Conservation (phyloP, 2,113 vertebrate genomes). For the Quiscalus mexicanus region DNA sequence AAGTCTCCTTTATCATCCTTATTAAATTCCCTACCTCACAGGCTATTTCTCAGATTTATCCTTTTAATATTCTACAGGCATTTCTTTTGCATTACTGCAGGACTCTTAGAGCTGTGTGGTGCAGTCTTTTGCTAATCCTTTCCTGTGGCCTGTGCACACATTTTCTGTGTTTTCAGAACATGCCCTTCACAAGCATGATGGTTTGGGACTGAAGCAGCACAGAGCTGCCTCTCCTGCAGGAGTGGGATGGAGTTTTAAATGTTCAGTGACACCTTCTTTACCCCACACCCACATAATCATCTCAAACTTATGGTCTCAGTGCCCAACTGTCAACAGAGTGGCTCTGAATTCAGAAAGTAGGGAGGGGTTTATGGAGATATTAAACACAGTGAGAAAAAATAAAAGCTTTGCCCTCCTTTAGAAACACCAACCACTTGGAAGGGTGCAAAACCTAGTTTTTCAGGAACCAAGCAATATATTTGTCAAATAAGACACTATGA, state of each 20-base stretch:
- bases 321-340: not conserved
- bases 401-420: not conserved
- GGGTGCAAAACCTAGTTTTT: not conserved
- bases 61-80: not conserved
- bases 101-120: not conserved
- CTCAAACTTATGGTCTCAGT: not conserved
- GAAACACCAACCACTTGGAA: not conserved
- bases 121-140: not conserved
- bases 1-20: not conserved
- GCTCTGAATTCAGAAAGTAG: not conserved
- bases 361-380: not conserved
- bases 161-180: not conserved
- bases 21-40: not conserved
- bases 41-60: not conserved
- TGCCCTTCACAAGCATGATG: not conserved
- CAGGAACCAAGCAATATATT: not conserved
- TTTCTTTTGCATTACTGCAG: not conserved
- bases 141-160: not conserved
- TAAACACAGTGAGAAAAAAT: not conserved
- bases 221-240: not conserved
- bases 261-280: not conserved
- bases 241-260: slow-evolving; percentile 25
- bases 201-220: not conserved
- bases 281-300: not conserved
- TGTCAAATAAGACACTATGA: not conserved